Percentiles rank a stretch among this genome's conserved stretches.
Evolutionary conservation across 37 sponge, comb jelly and placozoan genomes (phyloP).

Genomic region (Halisarca cf. caerulea): DNA sequence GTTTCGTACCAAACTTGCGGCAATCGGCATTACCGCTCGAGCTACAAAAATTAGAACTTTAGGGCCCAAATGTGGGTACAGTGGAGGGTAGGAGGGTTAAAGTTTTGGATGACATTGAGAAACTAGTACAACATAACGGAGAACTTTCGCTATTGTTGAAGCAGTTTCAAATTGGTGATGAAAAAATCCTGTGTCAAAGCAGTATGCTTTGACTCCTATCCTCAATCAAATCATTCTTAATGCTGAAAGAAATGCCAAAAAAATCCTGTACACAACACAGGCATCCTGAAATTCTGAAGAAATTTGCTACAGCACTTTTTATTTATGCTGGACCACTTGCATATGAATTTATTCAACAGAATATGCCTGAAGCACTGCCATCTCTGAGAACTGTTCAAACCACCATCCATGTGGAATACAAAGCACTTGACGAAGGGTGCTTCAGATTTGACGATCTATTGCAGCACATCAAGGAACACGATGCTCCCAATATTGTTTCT

Average conservation of each 20-base stretch:
- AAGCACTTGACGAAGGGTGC: constrained; percentile 44
- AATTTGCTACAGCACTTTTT: constrained; percentile 16
- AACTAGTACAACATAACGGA: neutral
- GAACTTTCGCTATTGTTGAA: neutral
- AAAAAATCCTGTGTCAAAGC: neutral
- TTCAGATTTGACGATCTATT: constrained; percentile 38
- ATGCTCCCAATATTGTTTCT: neutral
- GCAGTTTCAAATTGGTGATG: neutral
- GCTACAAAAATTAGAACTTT: no score
- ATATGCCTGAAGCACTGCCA: constrained; percentile 60
- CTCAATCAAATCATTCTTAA: neutral
- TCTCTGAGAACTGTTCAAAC: constrained; percentile 51
- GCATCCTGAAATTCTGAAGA: neutral
- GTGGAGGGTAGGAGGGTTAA: no score
- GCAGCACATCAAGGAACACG: neutral
- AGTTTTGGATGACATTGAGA: no score
- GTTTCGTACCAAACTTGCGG: no score
- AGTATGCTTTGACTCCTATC: neutral
- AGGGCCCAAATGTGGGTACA: no score
- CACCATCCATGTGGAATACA: constrained; percentile 34
- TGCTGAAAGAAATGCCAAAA: constrained; percentile 1
- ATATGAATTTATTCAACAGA: constrained; percentile 52
- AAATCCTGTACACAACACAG: neutral
- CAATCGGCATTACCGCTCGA: no score
- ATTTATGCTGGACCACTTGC: constrained; percentile 26